Evolutionary conservation across 2,797 vertebrate species (phyloP), one percentile per base, ranked within the genome.

Genomic region (Champsocephalus esox): DNA sequence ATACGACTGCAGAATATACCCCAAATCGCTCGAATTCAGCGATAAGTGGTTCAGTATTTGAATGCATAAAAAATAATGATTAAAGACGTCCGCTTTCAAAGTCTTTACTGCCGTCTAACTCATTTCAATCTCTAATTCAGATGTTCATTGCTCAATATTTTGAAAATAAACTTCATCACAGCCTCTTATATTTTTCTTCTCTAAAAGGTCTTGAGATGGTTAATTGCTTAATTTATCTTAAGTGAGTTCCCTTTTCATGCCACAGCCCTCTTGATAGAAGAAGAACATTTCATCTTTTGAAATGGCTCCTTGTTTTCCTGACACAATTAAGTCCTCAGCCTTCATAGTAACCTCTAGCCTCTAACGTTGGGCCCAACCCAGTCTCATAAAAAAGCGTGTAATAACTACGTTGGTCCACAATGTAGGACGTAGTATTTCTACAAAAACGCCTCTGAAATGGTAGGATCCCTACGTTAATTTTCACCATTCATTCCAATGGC

Each of bases 91-190:
- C 12, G 32, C 73, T 88, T 50, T 73, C 32, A 75, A 77, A 83
- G 73, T 84, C 78, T 79, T 92, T 87, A 71, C 70, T 71, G 69
- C 72, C 66, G 62, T 70, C 70, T 83, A 66, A 78, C 44, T 85
- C 81, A 67, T 83, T 87, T 76, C 59, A 74, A 17, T 77, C 60
- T 81, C 59, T 66, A 61, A 77, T 62, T 28, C 51, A 75, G 61
- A 73, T 77, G 61, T 86, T 87, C 73, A 76, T 74, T 69, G 64
- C 89, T 77, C 78, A 80, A 19, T 85, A 80, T 83, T 88, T 78
- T 57, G 81, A 71, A 70, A 74, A 70, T 87, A 78, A 68, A 77
- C 70, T 75, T 72, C 66, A 87, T 89, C 68, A 57, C 59, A 70
- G 71, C 69, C 75, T 80, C 63, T 66, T 56, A 82, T 84, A 82